phyloP scores from a whole-genome alignment of 2,113 vertebrate species.

The Cervus canadensis region DNA sequence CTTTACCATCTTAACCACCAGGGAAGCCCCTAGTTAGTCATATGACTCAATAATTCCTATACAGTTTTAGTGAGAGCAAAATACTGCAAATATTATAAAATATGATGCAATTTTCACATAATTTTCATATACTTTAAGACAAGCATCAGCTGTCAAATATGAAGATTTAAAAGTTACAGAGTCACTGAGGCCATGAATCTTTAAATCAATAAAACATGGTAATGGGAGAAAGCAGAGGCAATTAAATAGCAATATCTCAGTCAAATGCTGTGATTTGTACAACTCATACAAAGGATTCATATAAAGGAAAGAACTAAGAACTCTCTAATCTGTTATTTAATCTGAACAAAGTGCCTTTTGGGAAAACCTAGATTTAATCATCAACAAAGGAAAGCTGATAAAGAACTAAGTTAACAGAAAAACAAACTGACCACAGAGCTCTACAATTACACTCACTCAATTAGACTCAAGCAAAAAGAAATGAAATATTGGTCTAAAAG shows the following conservation, averaged over 20 bases:
- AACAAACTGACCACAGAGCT: background rate
- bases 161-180: background rate
- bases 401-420: background rate
- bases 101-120: background rate
- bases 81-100: background rate
- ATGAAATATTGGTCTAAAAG: background rate
- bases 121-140: background rate
- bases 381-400: background rate
- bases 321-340: slow-evolving; percentile 8
- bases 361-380: background rate
- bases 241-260: slow-evolving; percentile 12
- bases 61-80: background rate
- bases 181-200: background rate
- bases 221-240: background rate
- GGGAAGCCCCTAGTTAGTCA: background rate
- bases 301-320: background rate
- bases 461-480: background rate
- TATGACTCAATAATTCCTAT: background rate
- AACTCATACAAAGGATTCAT: background rate
- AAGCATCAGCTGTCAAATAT: background rate
- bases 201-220: background rate
- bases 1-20: background rate
- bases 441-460: background rate
- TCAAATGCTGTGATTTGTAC: background rate
- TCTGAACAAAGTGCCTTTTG: background rate